phyloP scores from a whole-genome alignment of 2,888 invertebrate species.

The Pemphredon lugubris region DNA sequence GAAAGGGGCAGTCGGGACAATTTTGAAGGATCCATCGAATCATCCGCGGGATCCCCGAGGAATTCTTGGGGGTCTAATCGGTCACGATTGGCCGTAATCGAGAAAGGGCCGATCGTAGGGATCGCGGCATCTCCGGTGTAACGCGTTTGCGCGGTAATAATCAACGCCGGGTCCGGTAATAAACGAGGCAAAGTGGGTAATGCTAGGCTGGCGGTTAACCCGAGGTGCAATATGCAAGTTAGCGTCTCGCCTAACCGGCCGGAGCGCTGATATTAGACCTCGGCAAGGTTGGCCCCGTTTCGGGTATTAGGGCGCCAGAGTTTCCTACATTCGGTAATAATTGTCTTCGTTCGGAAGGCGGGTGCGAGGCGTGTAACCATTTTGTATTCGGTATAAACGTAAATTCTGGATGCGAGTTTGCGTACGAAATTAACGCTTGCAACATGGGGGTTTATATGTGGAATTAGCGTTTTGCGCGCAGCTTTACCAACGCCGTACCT shows the following conservation, averaged over 20 bases:
- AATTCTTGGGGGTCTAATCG: slow-evolving; percentile 46
- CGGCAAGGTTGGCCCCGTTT: slow-evolving; percentile 31
- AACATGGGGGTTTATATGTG: too few relatives aligned
- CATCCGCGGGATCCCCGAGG: not conserved
- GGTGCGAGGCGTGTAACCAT: slow-evolving; percentile 21
- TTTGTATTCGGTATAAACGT: slow-evolving; percentile 27
- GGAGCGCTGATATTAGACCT: slow-evolving; percentile 45
- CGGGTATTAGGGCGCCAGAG: slow-evolving; percentile 36
- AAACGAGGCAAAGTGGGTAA: slow-evolving; percentile 65
- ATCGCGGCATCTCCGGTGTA: slow-evolving; percentile 37
- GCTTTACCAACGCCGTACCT: too few relatives aligned
- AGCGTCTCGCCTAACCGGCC: slow-evolving; percentile 38
- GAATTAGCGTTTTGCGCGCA: too few relatives aligned
- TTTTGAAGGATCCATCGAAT: slow-evolving; percentile 21
- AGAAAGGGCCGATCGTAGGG: slow-evolving; percentile 9
- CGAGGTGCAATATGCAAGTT: slow-evolving; percentile 61
- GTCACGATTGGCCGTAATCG: slow-evolving; percentile 48
- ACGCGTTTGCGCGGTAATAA: slow-evolving; percentile 58
- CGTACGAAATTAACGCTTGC: too few relatives aligned
- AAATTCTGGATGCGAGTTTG: too few relatives aligned
- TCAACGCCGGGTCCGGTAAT: slow-evolving; percentile 51
- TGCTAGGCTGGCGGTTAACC: slow-evolving; percentile 53
- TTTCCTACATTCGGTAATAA: slow-evolving; percentile 46
- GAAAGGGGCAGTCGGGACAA: slow-evolving; percentile 5
- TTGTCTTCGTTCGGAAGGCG: slow-evolving; percentile 51